These are phyloP conservation scores for Megalops atlanticus DNA, from an alignment of 2,113 vertebrate species.

Conservation along the genomic window DNA sequence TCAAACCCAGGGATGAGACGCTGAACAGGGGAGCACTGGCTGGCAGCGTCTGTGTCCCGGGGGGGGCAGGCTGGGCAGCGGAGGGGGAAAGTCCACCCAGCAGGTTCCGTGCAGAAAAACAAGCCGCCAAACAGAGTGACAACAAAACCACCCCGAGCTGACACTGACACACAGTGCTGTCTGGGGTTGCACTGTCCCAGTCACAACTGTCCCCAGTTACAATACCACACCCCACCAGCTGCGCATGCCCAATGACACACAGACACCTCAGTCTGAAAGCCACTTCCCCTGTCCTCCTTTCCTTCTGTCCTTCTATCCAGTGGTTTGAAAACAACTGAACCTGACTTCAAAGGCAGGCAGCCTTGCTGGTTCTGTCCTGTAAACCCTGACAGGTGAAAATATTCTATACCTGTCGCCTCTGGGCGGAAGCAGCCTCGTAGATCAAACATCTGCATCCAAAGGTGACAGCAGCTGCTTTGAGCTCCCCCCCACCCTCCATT, in stretches of 20 bases:
- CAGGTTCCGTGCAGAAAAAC: background rate
- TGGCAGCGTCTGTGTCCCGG: background rate
- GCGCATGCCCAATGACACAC: background rate
- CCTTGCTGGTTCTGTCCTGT: too few species aligned
- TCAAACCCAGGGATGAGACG: background rate
- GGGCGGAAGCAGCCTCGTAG: background rate
- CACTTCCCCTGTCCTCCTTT: background rate
- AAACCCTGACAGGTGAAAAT: background rate
- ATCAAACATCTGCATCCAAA: background rate
- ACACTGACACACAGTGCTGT: background rate
- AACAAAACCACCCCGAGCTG: too few species aligned
- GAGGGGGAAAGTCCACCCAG: background rate
- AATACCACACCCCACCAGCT: too few species aligned
- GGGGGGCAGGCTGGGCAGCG: background rate
- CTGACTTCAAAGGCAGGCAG: background rate
- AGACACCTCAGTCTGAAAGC: too few species aligned
- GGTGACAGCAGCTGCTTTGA: slow-evolving; percentile 4
- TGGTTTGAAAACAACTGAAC: background rate
- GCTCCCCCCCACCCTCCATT: background rate
- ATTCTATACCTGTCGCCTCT: background rate
- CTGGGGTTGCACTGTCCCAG: background rate
- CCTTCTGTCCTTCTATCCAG: background rate
- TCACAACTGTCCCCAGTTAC: too few species aligned
- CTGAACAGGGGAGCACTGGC: background rate
- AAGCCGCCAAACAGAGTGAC: too few species aligned